These are phyloP conservation scores for Drosophila malerkotliana DNA, from an alignment of 1,140 invertebrate species.

Conservation along the genomic window DNA sequence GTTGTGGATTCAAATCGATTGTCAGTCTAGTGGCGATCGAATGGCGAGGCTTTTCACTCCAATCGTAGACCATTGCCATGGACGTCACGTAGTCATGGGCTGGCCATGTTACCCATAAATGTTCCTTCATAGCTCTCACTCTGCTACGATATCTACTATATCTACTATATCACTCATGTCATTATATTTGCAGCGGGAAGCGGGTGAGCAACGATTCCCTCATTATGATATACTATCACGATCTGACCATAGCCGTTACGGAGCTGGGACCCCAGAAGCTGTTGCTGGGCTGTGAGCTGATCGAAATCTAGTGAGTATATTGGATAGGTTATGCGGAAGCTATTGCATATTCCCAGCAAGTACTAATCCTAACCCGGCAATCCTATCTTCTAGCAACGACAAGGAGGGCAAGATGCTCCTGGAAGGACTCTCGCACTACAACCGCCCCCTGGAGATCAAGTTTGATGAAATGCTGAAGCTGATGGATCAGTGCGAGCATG, in stretches of 20 bases:
- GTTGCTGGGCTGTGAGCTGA: constrained; percentile 90
- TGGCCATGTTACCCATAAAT: constrained; percentile 71
- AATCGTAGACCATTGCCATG: constrained; percentile 53
- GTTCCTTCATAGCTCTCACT: constrained; percentile 21
- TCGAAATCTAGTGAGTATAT: constrained; percentile 91
- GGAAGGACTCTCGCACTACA: constrained; percentile 85
- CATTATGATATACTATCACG: constrained; percentile 90
- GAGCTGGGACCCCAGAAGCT: constrained; percentile 88
- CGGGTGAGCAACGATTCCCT: constrained; percentile 87
- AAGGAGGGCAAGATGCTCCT: constrained; percentile 87
- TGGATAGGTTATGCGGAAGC: not conserved
- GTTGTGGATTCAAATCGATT: constrained; percentile 19
- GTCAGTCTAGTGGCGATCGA: constrained; percentile 24
- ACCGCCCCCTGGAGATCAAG: constrained; percentile 86
- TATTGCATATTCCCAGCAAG: not conserved
- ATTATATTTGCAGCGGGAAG: constrained; percentile 84
- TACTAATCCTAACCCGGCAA: too few species aligned
- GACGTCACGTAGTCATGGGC: constrained; percentile 52
- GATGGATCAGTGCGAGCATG: constrained; percentile 90
- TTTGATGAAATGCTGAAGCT: constrained; percentile 90
- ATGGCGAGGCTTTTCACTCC: constrained; percentile 30
- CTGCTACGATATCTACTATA: not conserved
- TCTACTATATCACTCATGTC: not conserved
- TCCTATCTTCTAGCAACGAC: constrained; percentile 86
- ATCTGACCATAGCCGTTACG: constrained; percentile 92